Base-by-base conservation (phyloP, 2,113 vertebrate genomes). In the Ptyas mucosa region DNA sequence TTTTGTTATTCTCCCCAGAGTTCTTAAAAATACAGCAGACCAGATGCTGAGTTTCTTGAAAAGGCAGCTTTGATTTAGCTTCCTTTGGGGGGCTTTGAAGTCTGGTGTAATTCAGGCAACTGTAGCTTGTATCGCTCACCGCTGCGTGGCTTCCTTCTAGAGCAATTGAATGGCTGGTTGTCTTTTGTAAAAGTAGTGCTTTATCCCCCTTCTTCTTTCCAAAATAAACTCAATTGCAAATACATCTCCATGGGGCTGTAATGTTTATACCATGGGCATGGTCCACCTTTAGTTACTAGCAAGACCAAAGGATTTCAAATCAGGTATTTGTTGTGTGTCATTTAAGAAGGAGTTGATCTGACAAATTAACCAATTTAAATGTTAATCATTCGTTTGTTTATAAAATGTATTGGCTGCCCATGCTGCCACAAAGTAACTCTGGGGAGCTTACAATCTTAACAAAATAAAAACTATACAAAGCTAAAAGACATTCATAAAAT, bases 1-100 rank as follows among this genome's bases (percentile, higher is more conserved):
- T 58, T 52, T 75, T 75, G 7, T 55, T 75, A 24, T 90, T 3
- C 34, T 91, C 89, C 86, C 89, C 58, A 34, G 58, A 12, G 58
- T 39, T 49, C n/a, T n/a, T 87, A 54, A 93, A 93, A 75, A 93
- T 34, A 15, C 58, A 51, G 57, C 23, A 75, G 58, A 54, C 26
- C 39, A 49, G 51, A 91, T 88, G 87, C 69, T 89, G 46, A n/a
- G 91, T 39, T 92, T 81, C 54, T 89, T 92, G 49, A 92, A 92
- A 92, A 75, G 58, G 18, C 24, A 23, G 49, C 91, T 54, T 49
- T 55, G 91, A 46, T 85, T 12, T 81, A 54, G 52, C 49, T 93
- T 89, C 88, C 15, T 69, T 29, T 39, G n/a, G 52, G 5, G 26
- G 34, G 3, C 20, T 81, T 88, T 90, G 23, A 69, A 88, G 20